Evolutionary conservation across 2,113 vertebrate genomes (phyloP), one percentile per base, ranked within the genome.

Genomic region (Pelusios castaneus): DNA sequence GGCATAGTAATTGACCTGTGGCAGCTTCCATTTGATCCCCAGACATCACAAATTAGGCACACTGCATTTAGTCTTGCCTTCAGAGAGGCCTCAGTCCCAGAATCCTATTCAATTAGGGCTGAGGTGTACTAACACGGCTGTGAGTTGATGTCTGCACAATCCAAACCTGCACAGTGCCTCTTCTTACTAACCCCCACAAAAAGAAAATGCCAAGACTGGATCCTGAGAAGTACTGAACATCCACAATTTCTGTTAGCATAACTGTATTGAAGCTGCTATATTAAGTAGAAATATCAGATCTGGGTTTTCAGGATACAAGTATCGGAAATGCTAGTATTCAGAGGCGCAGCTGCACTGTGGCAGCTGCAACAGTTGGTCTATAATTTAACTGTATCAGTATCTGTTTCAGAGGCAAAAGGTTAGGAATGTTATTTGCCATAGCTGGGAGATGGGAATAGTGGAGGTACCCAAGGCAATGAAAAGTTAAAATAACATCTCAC

Each of bases 401-500:
- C 79, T 77, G 38, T 45, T 91, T 80, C 45, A 70, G 22, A 60
- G 29, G 24, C 9, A 31, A 83, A 45, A 82, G 5, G 54, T 80
- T 51, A 91, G 80, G 22, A 90, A 63, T 1, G 9, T 80, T 41
- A 84, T n/a, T 58, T 87, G 25, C 54, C 88, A 0, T 70, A 76
- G 85, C 89, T 83, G 51, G 34, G 10, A 91, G n/a, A 82, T n/a
- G 84, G 52, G 75, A 88, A 91, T 1, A 3, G 13, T 81, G 82
- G 80, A 84, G 70, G 22, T 55, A 82, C 84, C 49, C 55, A 80
- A 83, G 77, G 52, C 80, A 94, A 84, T 29, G 3, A 76, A 90
- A 81, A 10, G 80, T 85, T 89, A 91, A 81, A 87, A 89, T 83
- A 41, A 89, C 90, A 51, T n/a, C 87, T 93, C 81, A 75, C 27